These are phyloP conservation scores for Pecten maximus DNA, from an alignment of 2,888 invertebrate species.

Conservation along the genomic window DNA sequence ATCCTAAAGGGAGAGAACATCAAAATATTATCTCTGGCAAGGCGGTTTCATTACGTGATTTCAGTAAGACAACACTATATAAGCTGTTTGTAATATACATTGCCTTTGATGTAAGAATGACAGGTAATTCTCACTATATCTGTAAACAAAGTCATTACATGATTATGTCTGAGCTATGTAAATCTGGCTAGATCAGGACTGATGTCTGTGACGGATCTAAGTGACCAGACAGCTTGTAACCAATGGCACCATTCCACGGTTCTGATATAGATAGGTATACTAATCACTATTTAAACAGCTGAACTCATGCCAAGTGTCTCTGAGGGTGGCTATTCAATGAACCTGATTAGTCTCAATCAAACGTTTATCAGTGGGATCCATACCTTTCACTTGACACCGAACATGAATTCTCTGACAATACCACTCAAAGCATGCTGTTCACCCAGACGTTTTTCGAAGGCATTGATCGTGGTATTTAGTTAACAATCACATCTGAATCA, in stretches of 20 bases:
- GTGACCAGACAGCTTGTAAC: neutral
- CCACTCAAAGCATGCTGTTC: neutral
- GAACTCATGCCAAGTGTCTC: neutral
- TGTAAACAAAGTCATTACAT: neutral
- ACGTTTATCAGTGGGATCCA: neutral
- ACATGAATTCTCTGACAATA: neutral
- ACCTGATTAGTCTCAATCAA: neutral
- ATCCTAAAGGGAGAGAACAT: too few relatives aligned
- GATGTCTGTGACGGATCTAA: neutral
- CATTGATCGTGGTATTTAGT: neutral
- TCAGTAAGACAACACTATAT: too few relatives aligned
- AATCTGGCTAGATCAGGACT: neutral
- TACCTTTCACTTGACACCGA: neutral
- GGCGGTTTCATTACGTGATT: too few relatives aligned
- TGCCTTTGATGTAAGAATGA: too few relatives aligned
- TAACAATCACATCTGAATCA: neutral
- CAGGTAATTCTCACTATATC: neutral
- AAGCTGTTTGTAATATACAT: too few relatives aligned
- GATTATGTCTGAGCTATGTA: too few relatives aligned
- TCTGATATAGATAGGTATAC: neutral
- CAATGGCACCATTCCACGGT: neutral
- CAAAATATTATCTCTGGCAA: too few relatives aligned
- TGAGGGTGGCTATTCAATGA: neutral
- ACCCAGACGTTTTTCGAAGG: neutral
- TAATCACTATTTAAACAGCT: neutral